phyloP scores from a whole-genome alignment of 2,113 vertebrate genomes.

The Seriola rivoliana region DNA sequence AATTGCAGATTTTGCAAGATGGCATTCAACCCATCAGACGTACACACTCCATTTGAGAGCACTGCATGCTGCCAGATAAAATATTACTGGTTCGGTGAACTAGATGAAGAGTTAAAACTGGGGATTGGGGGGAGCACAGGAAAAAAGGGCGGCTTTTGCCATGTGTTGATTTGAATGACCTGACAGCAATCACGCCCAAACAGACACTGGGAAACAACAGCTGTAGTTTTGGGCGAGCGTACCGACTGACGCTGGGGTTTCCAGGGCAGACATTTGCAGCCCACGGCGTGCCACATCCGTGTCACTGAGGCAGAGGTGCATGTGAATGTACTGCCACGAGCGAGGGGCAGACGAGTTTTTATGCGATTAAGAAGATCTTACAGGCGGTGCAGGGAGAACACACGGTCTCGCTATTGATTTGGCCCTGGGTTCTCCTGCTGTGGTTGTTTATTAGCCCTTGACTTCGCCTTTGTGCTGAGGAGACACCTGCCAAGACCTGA shows the following conservation, averaged over 20 bases:
- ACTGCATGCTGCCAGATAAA: conserved; percentile 21
- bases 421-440: conserved; percentile 55
- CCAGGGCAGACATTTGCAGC: conserved; percentile 64
- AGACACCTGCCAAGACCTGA: conserved; percentile 71
- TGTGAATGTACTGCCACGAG: conserved; percentile 17
- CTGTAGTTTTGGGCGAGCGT: conserved; percentile 55
- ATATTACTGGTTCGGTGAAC: conserved; percentile 40
- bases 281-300: conserved; percentile 65
- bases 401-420: conserved; percentile 64
- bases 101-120: conserved; percentile 47
- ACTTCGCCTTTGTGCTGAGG: conserved; percentile 69
- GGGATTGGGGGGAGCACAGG: neutral
- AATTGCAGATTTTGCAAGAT: conserved; percentile 37
- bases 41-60: conserved; percentile 28
- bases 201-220: conserved; percentile 56
- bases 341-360: conserved; percentile 25
- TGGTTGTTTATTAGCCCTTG: conserved; percentile 77
- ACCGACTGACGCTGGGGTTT: conserved; percentile 49
- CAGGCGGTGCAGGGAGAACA: conserved; percentile 24
- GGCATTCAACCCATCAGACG: conserved; percentile 11
- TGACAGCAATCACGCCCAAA: conserved; percentile 75
- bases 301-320: conserved; percentile 40
- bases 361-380: conserved; percentile 52
- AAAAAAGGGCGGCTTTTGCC: conserved; percentile 15
- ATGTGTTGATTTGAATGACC: conserved; percentile 78